These are phyloP conservation scores for Serranus cabrilla DNA, from an alignment of 2,797 vertebrate genomes.

Conservation along the genomic window DNA sequence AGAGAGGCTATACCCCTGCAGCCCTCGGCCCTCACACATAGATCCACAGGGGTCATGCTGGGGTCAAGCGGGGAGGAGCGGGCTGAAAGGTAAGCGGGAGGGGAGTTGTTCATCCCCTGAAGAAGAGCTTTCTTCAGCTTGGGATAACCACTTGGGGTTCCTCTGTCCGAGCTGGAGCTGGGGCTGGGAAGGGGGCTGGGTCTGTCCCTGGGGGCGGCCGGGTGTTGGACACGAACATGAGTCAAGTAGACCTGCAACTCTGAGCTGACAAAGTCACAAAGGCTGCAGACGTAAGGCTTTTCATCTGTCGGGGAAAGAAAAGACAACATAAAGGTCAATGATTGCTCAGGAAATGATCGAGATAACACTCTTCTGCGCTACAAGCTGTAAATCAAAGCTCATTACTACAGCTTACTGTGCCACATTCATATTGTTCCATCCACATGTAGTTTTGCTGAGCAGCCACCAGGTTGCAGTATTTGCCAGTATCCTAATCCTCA, in stretches of 20 bases:
- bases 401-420: constrained; percentile 27
- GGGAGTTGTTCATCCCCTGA: constrained; percentile 58
- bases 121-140: constrained; percentile 80
- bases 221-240: constrained; percentile 82
- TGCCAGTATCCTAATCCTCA: constrained; percentile 13
- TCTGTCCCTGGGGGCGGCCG: constrained; percentile 46
- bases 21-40: constrained; percentile 77
- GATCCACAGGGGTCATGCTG: constrained; percentile 72
- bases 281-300: constrained; percentile 86
- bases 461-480: constrained; percentile 77
- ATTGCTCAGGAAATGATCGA: not conserved
- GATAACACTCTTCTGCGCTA: not conserved
- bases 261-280: constrained; percentile 84
- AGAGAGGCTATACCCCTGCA: constrained; percentile 68
- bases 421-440: constrained; percentile 5
- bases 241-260: constrained; percentile 76
- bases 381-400: constrained; percentile 10
- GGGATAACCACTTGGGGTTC: constrained; percentile 58
- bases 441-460: constrained; percentile 30
- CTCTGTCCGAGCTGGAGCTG: constrained; percentile 66
- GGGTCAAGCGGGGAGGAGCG: constrained; percentile 50
- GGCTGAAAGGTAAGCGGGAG: constrained; percentile 57
- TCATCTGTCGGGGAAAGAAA: constrained; percentile 83
- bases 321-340: constrained; percentile 44
- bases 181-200: constrained; percentile 60